phyloP scores from a whole-genome alignment of 2,888 invertebrate species.

The Nomada ferruginata region DNA sequence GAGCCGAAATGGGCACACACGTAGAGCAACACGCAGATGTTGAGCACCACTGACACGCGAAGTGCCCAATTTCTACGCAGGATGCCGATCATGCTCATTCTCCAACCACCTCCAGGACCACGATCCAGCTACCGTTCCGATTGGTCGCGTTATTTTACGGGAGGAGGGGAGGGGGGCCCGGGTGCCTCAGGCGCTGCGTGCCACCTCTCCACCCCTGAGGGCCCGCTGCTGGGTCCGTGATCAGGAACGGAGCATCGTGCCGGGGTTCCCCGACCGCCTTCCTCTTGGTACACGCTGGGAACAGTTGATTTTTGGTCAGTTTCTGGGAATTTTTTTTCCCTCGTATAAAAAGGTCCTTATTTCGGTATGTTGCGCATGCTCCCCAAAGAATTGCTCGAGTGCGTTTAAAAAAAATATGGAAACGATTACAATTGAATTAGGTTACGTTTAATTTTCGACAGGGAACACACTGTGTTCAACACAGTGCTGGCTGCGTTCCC shows the following conservation, averaged over 20 bases:
- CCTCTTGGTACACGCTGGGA: conserved; percentile 30
- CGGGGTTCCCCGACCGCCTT: conserved; percentile 25
- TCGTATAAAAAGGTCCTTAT: neutral
- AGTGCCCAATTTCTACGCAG: conserved; percentile 89
- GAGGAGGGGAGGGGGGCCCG: too few relatives aligned
- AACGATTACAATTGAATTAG: too few relatives aligned
- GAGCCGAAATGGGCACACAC: conserved; percentile 88
- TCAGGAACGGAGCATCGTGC: conserved; percentile 59
- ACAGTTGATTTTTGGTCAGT: too few relatives aligned
- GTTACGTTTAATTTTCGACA: too few relatives aligned
- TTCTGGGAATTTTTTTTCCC: neutral
- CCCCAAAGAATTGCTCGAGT: too few relatives aligned
- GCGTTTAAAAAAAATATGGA: too few relatives aligned
- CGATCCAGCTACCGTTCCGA: conserved; percentile 22
- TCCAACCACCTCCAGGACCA: conserved; percentile 57
- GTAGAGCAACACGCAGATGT: conserved; percentile 89
- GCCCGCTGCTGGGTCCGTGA: conserved; percentile 47
- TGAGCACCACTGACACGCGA: conserved; percentile 90
- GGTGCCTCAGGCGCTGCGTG: neutral
- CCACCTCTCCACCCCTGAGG: conserved; percentile 50
- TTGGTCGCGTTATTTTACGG: too few relatives aligned
- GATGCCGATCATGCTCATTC: conserved; percentile 81
- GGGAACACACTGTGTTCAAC: too few relatives aligned
- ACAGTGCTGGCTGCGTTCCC: too few relatives aligned
- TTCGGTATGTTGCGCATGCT: too few relatives aligned